Evolutionary conservation across 2,888 invertebrate species (phyloP).

Genomic region (Nymphalis urticae): DNA sequence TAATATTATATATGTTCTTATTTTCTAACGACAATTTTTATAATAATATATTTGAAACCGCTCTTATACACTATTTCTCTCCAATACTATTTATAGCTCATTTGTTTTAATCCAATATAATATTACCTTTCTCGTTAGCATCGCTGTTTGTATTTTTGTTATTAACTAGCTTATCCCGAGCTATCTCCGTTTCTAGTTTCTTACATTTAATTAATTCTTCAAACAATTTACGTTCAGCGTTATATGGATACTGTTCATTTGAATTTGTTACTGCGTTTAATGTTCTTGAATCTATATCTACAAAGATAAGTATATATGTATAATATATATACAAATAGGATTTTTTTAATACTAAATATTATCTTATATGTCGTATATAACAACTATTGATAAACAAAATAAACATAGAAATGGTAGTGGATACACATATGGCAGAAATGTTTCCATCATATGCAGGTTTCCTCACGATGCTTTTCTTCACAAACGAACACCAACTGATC

Average conservation of each 20-base stretch:
- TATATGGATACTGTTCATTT: conserved; percentile 26
- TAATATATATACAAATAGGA: not conserved
- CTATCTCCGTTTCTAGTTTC: conserved; percentile 45
- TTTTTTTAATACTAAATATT: not conserved
- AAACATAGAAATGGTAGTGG: too few species aligned
- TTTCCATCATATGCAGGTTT: too few species aligned
- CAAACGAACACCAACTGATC: too few species aligned
- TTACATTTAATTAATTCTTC: conserved; percentile 54
- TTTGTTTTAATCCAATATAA: not conserved
- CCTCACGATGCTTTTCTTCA: too few species aligned
- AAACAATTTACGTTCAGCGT: conserved; percentile 49
- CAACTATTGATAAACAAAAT: too few species aligned
- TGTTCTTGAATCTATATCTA: conserved; percentile 24
- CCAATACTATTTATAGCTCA: not conserved
- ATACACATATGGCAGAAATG: too few species aligned
- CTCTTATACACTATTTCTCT: too few species aligned
- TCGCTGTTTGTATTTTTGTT: conserved; percentile 21
- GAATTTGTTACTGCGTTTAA: conserved; percentile 25
- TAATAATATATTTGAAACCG: too few species aligned
- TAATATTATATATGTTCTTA: too few species aligned
- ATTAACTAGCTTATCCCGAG: conserved; percentile 4
- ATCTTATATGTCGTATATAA: too few species aligned
- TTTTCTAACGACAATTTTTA: too few species aligned
- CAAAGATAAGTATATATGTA: conserved; percentile 11
- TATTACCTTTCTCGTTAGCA: conserved; percentile 2